phyloP scores from a whole-genome alignment of 2,797 vertebrate species.

The Pristis pectinata region DNA sequence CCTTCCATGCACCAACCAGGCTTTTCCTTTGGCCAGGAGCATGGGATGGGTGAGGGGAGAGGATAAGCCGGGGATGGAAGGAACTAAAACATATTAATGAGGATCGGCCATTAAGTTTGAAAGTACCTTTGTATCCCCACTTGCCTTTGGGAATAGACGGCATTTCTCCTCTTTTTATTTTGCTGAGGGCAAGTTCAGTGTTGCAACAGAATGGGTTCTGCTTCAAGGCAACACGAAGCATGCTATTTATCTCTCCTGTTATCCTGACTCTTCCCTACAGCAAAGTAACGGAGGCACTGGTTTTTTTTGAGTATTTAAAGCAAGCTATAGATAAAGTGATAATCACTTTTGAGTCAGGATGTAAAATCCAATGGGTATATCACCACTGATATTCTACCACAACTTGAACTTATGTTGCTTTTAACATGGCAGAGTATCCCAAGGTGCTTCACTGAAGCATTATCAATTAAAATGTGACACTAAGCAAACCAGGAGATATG shows the following conservation, averaged over 20 bases:
- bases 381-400: not conserved
- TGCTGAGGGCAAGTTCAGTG: not conserved
- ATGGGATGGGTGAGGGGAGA: not conserved
- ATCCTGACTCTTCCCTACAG: not conserved
- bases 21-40: not conserved
- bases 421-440: no score
- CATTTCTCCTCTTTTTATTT: not conserved
- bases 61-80: not conserved
- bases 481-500: no score
- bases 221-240: not conserved
- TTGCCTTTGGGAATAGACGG: not conserved
- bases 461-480: no score
- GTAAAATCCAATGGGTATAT: not conserved
- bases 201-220: not conserved
- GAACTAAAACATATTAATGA: not conserved
- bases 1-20: not conserved
- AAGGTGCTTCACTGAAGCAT: no score
- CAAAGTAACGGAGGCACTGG: not conserved
- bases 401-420: no score
- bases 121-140: not conserved
- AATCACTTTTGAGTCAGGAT: not conserved
- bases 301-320: not conserved
- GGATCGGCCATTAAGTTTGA: not conserved
- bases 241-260: not conserved
- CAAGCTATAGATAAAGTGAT: not conserved